phyloP scores from a whole-genome alignment of 2,888 invertebrate genomes.

The Agriopis aurantiaria region DNA sequence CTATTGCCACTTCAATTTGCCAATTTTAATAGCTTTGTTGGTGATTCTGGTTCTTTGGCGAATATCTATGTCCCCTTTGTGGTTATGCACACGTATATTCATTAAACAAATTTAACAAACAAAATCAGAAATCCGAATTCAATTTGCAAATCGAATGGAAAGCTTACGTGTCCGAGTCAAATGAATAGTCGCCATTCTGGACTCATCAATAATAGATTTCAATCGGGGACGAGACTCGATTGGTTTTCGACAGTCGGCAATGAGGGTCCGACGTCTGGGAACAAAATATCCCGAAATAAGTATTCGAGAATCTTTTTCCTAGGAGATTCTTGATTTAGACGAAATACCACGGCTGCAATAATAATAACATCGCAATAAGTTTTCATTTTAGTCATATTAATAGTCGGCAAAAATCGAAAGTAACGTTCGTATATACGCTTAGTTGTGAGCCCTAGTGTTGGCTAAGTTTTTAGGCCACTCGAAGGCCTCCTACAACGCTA shows the following conservation, averaged over 20 bases:
- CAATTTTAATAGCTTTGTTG: no score
- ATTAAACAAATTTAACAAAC: constrained; percentile 2
- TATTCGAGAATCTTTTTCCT: constrained; percentile 10
- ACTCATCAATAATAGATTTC: constrained; percentile 71
- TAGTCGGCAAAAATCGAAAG: no score
- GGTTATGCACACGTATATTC: background rate
- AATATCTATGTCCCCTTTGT: no score
- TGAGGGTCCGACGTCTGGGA: constrained; percentile 32
- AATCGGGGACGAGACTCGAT: constrained; percentile 60
- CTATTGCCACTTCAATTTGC: no score
- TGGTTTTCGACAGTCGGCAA: constrained; percentile 56
- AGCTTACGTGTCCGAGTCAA: constrained; percentile 47
- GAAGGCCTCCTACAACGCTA: no score
- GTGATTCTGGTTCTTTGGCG: no score
- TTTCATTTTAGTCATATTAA: background rate
- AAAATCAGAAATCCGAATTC: constrained; percentile 53
- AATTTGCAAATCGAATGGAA: constrained; percentile 49
- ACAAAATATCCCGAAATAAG: constrained; percentile 15
- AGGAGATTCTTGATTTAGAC: background rate
- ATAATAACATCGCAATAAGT: background rate
- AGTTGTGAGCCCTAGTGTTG: no score
- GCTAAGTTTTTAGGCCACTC: no score
- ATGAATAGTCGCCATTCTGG: constrained; percentile 69
- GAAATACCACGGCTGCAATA: background rate
- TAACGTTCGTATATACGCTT: no score